Evolutionary conservation across 30 jellyfish, hydroid and myxozoan species (phyloP), one percentile per base, ranked within the genome.

Genomic region (Catostylus mosaicus): DNA sequence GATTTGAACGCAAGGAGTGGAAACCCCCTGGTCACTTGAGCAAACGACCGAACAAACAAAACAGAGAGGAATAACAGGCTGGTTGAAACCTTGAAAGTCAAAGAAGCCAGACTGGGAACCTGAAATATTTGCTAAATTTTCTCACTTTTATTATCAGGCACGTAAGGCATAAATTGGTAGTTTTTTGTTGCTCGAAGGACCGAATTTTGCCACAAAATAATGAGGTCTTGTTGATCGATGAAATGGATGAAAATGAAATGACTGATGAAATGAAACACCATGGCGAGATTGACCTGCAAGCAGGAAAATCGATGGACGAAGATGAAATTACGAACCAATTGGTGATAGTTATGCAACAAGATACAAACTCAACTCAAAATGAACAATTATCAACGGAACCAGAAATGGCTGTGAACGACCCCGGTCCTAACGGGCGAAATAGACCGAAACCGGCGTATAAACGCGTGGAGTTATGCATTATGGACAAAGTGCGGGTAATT

Each of bases 401-500:
- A 7, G 22, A n/a, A n/a, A n/a, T 9, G 33, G 30, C 80, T 3
- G 61, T 20, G 63, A 38, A 2, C 34, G 73, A 73, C 59, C 50
- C 4, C 3, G 86, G 80, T 67, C 81, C 80, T 70, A 59, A 23
- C n/a, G 62, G 12, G 40, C 57, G 20, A 30, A 40, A 48, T 26
- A 35, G 64, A n/a, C 36, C 38, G 20, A 62, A 66, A 26, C 73
- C 82, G 22, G 24, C 36, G 0, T 79, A 67, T 73, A 82, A 60
- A 48, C 74, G 92, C 24, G 92, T 82, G 16, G 92, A 82, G 62
- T 64, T 82, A 26, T 82, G 92, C n/a, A 56, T 82, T 50, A 74
- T 82, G 32, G 92, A 82, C 73, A 82, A 82, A 69, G 52, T 82
- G 47, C 75, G 83, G 8, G 92, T 82, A 6, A 82, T 82, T 30